Evolutionary conservation across 2,888 invertebrate species (phyloP).

Genomic region (Tipula helvola): DNA sequence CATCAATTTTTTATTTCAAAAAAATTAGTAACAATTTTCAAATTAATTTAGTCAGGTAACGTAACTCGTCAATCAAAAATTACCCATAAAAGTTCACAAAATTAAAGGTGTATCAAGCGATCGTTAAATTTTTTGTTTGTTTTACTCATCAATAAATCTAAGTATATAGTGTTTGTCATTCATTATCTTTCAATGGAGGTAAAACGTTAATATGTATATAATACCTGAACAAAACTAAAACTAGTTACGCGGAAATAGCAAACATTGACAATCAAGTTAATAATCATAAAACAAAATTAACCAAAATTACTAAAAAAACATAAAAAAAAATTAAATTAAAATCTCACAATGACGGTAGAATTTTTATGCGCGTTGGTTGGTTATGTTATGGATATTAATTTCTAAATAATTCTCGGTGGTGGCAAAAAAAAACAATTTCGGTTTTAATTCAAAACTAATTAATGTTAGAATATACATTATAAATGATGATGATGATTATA

Average conservation of each 20-base stretch:
- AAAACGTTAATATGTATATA: not conserved
- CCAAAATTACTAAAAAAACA: not conserved
- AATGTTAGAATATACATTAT: not conserved
- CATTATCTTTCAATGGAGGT: not conserved
- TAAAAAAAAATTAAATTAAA: not conserved
- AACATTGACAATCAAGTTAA: not conserved
- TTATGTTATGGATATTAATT: not conserved
- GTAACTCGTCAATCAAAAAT: not conserved
- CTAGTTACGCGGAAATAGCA: not conserved
- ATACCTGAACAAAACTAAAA: not conserved
- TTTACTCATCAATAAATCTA: not conserved
- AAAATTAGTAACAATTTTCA: too few species aligned
- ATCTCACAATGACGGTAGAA: not conserved
- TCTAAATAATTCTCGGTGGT: not conserved
- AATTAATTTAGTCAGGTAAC: too few species aligned
- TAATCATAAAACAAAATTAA: not conserved
- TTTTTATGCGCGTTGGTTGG: not conserved
- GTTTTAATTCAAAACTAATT: not conserved
- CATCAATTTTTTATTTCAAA: too few species aligned
- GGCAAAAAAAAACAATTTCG: not conserved
- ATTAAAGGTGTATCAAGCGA: not conserved
- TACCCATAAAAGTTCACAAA: not conserved
- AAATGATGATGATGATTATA: not conserved
- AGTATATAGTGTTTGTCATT: not conserved
- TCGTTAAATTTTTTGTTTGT: not conserved